phyloP scores from a whole-genome alignment of 2,113 vertebrate genomes.

The Patagioenas fasciata region DNA sequence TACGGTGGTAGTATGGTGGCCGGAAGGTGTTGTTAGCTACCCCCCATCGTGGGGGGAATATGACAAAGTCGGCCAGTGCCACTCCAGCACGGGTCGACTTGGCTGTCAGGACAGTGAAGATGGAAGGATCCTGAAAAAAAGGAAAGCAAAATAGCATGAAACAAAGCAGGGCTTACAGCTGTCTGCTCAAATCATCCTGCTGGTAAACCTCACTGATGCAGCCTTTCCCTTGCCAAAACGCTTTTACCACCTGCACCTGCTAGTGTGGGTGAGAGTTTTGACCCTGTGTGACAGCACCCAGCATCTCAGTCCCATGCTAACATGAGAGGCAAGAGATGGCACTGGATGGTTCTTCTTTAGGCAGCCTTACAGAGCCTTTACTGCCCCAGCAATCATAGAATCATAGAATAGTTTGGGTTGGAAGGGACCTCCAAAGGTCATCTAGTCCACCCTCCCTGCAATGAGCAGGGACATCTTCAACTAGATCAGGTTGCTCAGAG shows the following conservation, averaged over 20 bases:
- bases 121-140: constrained; percentile 87
- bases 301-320: background rate
- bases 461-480: no score
- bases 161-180: background rate
- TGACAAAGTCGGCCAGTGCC: constrained; percentile 95
- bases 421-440: no score
- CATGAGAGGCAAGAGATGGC: background rate
- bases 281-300: background rate
- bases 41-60: constrained; percentile 95
- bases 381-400: background rate
- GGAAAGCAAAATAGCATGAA: background rate
- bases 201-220: background rate
- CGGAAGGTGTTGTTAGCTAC: constrained; percentile 94
- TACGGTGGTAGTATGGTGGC: constrained; percentile 97
- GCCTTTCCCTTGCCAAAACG: background rate
- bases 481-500: no score
- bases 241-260: background rate
- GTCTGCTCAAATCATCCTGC: background rate
- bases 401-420: no score
- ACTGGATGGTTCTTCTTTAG: background rate
- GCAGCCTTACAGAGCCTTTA: background rate
- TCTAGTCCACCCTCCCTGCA: no score
- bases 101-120: constrained; percentile 95
- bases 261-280: background rate
- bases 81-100: constrained; percentile 90